These are phyloP conservation scores for Neomonachus schauinslandi DNA, from an alignment of 2,113 vertebrate species.

Conservation along the genomic window DNA sequence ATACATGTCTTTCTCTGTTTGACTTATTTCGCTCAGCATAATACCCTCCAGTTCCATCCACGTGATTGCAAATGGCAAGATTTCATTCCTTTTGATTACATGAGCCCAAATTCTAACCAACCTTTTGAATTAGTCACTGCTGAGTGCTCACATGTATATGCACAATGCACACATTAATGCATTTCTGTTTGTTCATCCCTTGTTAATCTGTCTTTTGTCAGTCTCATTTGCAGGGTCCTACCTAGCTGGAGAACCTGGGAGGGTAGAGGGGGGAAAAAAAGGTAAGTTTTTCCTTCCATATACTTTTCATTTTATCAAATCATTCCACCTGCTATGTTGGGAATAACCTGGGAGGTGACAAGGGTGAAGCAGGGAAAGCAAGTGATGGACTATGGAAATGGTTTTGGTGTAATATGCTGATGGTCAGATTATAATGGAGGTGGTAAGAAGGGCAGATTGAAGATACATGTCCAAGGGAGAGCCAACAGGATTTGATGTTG, in stretches of 20 bases:
- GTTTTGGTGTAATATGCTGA: not conserved
- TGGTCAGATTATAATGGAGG: not conserved
- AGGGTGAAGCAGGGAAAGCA: not conserved
- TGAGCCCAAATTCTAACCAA: not conserved
- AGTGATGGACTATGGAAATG: not conserved
- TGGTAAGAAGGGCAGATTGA: not conserved
- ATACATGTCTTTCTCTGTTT: too few species aligned
- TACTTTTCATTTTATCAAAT: not conserved
- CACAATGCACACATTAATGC: not conserved
- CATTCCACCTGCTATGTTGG: not conserved
- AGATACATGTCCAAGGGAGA: not conserved
- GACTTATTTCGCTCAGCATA: too few species aligned
- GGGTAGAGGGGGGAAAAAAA: not conserved
- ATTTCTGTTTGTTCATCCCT: not conserved
- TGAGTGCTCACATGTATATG: not conserved
- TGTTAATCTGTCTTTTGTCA: not conserved
- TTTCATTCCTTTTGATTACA: not conserved
- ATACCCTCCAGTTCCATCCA: too few species aligned
- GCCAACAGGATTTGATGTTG: not conserved
- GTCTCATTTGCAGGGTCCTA: not conserved
- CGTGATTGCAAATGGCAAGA: too few species aligned
- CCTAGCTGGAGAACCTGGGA: not conserved
- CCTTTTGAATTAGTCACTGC: not conserved
- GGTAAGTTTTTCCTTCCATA: not conserved
- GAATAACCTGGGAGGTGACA: not conserved